phyloP scores from a whole-genome alignment of 35 echinoderm and acorn worm genomes.

The Apostichopus californicus region DNA sequence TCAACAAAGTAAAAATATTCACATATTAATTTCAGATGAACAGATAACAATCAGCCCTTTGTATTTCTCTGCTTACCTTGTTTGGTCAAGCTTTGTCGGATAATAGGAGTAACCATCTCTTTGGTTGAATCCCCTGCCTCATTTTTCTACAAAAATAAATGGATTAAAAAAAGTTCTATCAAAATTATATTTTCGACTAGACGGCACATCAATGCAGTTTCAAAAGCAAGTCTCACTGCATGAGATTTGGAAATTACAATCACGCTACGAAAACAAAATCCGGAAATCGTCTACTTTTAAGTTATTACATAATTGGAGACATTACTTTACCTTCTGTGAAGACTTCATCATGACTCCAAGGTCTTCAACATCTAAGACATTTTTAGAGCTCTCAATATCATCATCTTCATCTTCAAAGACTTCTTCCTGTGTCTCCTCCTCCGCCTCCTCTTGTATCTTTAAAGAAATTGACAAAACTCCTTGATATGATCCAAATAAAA shows the following conservation, averaged over 20 bases:
- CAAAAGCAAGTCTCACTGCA: too few relatives aligned
- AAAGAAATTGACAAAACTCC: background rate
- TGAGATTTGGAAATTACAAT: too few relatives aligned
- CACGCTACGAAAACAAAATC: too few relatives aligned
- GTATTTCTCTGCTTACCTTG: constrained; percentile 53
- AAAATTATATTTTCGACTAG: too few relatives aligned
- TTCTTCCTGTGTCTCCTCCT: background rate
- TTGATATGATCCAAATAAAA: background rate
- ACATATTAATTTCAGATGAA: too few relatives aligned
- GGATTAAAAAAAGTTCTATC: background rate
- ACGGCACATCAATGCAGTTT: too few relatives aligned
- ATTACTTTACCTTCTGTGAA: constrained; percentile 54
- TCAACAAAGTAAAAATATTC: too few relatives aligned
- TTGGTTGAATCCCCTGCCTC: constrained; percentile 9
- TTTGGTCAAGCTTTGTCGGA: constrained; percentile 75
- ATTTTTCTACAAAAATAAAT: constrained; percentile 1
- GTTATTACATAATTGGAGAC: too few relatives aligned
- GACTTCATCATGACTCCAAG: constrained; percentile 80
- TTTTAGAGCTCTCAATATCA: constrained; percentile 14
- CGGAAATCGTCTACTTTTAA: too few relatives aligned
- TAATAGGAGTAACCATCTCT: constrained; percentile 74
- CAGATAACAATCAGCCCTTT: too few relatives aligned
- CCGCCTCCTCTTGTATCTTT: background rate
- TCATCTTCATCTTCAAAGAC: constrained; percentile 69
- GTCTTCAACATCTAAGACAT: constrained; percentile 86